These are phyloP conservation scores for Tenthredo notha DNA, from an alignment of 2,888 invertebrate genomes.

Conservation along the genomic window DNA sequence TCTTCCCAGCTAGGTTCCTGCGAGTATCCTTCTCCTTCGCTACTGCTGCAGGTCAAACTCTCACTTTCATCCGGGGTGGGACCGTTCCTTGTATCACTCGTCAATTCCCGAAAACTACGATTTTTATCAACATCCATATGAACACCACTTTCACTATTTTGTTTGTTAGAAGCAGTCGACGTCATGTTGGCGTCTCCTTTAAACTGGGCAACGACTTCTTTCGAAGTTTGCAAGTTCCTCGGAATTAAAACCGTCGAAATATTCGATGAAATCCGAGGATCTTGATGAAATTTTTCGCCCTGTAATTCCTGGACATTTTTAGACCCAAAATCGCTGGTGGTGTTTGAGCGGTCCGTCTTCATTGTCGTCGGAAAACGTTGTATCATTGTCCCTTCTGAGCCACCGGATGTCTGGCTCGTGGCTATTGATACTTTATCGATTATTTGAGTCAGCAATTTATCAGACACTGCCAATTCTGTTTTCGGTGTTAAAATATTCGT, in stretches of 20 bases:
- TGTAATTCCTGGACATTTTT: constrained; percentile 12
- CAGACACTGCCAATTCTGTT: constrained; percentile 23
- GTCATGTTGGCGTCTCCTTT: background rate
- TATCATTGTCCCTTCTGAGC: constrained; percentile 6
- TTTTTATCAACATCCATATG: constrained; percentile 1
- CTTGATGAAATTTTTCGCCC: background rate
- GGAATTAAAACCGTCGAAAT: background rate
- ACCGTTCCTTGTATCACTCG: background rate
- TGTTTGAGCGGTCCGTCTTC: constrained; percentile 9
- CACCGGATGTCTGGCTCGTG: constrained; percentile 9
- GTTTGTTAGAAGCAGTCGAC: background rate
- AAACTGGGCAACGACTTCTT: background rate
- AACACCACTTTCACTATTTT: constrained; percentile 35
- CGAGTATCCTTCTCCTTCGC: constrained; percentile 61
- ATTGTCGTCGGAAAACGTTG: constrained; percentile 16
- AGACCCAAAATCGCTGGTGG: background rate
- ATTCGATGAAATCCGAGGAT: background rate
- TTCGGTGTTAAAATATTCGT: constrained; percentile 25
- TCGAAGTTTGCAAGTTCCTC: background rate
- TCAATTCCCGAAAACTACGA: constrained; percentile 34
- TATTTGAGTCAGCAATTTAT: constrained; percentile 36
- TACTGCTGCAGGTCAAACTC: constrained; percentile 61
- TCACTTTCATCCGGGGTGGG: constrained; percentile 60
- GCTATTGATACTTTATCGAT: constrained; percentile 39
- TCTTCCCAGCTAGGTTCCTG: constrained; percentile 82